These are phyloP conservation scores for Micromesistius poutassou DNA, from an alignment of 2,797 vertebrate genomes.

Conservation along the genomic window DNA sequence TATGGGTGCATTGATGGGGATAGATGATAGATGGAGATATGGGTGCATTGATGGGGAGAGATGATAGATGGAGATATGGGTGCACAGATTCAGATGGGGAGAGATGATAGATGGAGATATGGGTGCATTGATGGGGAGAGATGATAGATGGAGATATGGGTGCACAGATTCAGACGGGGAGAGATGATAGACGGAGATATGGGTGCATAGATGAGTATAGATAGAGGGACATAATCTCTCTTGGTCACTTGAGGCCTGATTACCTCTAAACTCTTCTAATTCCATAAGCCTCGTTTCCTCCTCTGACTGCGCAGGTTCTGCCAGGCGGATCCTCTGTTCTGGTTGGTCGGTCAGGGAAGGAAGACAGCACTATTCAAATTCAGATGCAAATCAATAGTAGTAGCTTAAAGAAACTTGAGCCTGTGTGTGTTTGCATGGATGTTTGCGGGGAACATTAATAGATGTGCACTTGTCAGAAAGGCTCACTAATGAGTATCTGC, in stretches of 20 bases:
- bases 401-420: not conserved
- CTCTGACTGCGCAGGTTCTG: slow-evolving; percentile 60
- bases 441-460: slow-evolving; percentile 54
- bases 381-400: not conserved
- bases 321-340: not conserved
- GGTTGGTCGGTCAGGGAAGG: slow-evolving; percentile 8
- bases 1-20: no score
- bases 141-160: no score
- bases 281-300: slow-evolving; percentile 60
- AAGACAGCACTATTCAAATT: not conserved
- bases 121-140: no score
- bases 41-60: no score
- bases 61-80: no score
- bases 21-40: no score
- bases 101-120: no score
- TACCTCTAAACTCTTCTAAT: slow-evolving; percentile 75
- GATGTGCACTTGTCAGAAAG: slow-evolving; percentile 55
- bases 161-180: no score
- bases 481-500: slow-evolving; percentile 62
- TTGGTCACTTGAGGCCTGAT: slow-evolving; percentile 68
- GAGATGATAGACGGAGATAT: no score
- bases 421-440: slow-evolving; percentile 34
- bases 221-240: slow-evolving; percentile 63
- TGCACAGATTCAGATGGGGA: no score
- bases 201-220: slow-evolving; percentile 46